Evolutionary conservation across 2,797 vertebrate genomes (phyloP).

Genomic region (Semaprochilodus insignis): DNA sequence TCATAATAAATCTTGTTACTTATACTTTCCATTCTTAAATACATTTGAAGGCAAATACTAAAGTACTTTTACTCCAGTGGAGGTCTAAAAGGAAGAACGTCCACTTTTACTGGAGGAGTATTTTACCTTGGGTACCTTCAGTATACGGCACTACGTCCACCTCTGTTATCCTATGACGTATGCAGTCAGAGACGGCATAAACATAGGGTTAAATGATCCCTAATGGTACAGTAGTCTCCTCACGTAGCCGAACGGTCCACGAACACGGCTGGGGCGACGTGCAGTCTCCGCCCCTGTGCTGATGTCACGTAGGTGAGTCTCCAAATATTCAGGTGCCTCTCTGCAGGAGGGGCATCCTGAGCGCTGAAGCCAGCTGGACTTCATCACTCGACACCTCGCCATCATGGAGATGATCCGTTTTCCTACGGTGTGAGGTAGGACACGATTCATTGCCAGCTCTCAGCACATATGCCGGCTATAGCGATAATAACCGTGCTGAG

Average conservation of each 20-base stretch:
- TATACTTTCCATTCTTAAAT: no score
- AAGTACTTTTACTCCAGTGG: no score
- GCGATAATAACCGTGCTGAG: not conserved
- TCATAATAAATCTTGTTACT: no score
- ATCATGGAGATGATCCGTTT: constrained; percentile 8
- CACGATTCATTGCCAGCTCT: not conserved
- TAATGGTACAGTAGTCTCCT: not conserved
- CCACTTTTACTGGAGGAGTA: no score
- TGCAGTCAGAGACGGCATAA: no score
- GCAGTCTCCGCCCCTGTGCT: constrained; percentile 18
- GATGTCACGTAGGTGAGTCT: constrained; percentile 36
- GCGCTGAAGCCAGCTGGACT: not conserved
- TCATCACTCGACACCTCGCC: not conserved
- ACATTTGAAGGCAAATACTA: no score
- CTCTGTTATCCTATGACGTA: no score
- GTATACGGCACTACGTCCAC: no score
- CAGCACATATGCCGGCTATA: not conserved
- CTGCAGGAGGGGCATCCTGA: not conserved
- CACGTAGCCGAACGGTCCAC: not conserved
- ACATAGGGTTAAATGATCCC: not conserved
- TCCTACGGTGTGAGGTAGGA: constrained; percentile 1
- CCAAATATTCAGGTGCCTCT: constrained; percentile 18
- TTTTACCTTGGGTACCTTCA: no score
- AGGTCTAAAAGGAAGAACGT: no score
- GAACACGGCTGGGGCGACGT: not conserved